Conservation (phyloP, 2,797 vertebrate genomes). For the Helostoma temminkii region DNA sequence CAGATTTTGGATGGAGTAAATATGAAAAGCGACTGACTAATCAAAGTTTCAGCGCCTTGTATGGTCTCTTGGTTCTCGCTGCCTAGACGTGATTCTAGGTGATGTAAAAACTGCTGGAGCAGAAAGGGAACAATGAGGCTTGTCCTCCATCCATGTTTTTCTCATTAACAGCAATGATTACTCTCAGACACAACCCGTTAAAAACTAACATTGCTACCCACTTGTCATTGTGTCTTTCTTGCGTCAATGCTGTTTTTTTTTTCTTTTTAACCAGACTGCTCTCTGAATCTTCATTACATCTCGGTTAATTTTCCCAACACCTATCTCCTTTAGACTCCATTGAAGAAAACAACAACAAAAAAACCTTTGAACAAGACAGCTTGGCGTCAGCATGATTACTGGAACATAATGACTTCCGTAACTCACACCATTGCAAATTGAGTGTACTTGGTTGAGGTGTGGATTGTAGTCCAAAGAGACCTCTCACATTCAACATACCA, state of each 20-base stretch:
- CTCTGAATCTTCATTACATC: slow-evolving; percentile 33
- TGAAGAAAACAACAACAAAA: slow-evolving; percentile 18
- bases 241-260: slow-evolving; percentile 21
- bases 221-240: slow-evolving; percentile 23
- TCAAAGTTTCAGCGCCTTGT: slow-evolving; percentile 22
- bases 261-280: not conserved
- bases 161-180: slow-evolving; percentile 58
- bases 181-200: slow-evolving; percentile 45
- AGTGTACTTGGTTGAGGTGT: slow-evolving; percentile 42
- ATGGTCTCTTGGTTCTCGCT: slow-evolving; percentile 6
- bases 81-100: slow-evolving; percentile 10
- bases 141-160: slow-evolving; percentile 37
- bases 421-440: slow-evolving; percentile 48
- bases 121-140: slow-evolving; percentile 48
- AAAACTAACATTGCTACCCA: slow-evolving; percentile 31
- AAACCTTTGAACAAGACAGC: slow-evolving; percentile 38
- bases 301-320: slow-evolving; percentile 18
- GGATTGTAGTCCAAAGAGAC: slow-evolving; percentile 51
- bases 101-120: slow-evolving; percentile 23
- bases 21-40: slow-evolving; percentile 47
- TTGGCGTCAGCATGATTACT: slow-evolving; percentile 37
- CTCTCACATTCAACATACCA: slow-evolving; percentile 47
- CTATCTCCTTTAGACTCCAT: slow-evolving; percentile 30
- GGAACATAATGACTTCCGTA: slow-evolving; percentile 54
- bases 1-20: slow-evolving; percentile 39